Conservation (phyloP, 2,888 invertebrate species). For the Eulithis testata region DNA sequence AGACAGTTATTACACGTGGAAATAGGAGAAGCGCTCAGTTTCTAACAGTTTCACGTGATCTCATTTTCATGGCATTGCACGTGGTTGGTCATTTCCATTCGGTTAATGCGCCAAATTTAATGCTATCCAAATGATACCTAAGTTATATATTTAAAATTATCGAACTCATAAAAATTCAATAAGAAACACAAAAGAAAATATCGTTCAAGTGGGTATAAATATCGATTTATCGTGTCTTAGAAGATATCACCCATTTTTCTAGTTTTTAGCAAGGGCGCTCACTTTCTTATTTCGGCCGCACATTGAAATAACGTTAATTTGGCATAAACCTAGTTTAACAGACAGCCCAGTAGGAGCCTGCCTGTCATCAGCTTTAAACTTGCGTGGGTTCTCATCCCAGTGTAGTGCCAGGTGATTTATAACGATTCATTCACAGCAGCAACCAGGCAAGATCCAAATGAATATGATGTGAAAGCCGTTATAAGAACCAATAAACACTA, state of each 20-base stretch:
- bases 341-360: conserved; percentile 8
- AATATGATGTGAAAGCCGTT: conserved; percentile 8
- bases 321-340: neutral
- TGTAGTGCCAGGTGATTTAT: conserved; percentile 7
- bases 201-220: too few relatives aligned
- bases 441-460: neutral
- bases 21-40: conserved; percentile 27
- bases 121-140: neutral
- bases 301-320: neutral
- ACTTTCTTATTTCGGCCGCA: neutral
- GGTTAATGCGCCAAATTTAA: neutral
- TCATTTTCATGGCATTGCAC: conserved; percentile 23
- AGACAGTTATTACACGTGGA: conserved; percentile 44
- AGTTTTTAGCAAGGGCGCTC: neutral
- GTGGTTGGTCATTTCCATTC: conserved; percentile 2
- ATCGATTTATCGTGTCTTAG: too few relatives aligned
- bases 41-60: conserved; percentile 35
- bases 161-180: too few relatives aligned
- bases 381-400: conserved; percentile 12
- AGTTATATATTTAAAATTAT: too few relatives aligned
- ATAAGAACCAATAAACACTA: conserved; percentile 6
- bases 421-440: conserved; percentile 5
- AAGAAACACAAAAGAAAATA: too few relatives aligned
- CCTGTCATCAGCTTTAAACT: conserved; percentile 1
- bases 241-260: neutral